These are phyloP conservation scores for Zaprionus vittiger DNA, from an alignment of 1,140 invertebrate species.

Conservation along the genomic window DNA sequence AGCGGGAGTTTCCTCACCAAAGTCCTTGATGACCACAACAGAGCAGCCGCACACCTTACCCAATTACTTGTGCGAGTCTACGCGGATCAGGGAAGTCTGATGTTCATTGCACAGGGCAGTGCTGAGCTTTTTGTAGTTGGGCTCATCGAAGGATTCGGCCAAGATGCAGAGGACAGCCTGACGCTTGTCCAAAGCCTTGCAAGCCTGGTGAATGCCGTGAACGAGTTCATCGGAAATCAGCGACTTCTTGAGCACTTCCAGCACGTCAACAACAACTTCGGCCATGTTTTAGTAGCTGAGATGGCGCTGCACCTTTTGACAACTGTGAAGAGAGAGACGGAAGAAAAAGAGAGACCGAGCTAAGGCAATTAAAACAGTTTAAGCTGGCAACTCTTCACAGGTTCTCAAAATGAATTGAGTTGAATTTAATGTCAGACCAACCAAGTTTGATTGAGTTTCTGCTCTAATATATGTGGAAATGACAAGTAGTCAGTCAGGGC, in stretches of 20 bases:
- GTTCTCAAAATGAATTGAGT: too few relatives aligned
- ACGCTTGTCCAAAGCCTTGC: constrained; percentile 98
- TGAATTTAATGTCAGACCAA: too few relatives aligned
- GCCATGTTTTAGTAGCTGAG: constrained; percentile 86
- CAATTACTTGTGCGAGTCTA: constrained; percentile 99
- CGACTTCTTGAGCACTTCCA: constrained; percentile 98
- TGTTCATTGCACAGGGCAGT: constrained; percentile 99
- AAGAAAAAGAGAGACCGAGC: too few relatives aligned
- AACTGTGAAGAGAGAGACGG: constrained; percentile 83
- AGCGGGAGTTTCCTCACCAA: constrained; percentile 97
- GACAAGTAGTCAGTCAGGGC: too few relatives aligned
- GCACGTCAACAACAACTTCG: constrained; percentile 89
- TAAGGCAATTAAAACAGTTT: too few relatives aligned
- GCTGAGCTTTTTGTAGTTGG: constrained; percentile 98
- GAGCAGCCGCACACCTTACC: constrained; percentile 99
- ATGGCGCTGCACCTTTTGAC: constrained; percentile 79
- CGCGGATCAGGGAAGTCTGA: constrained; percentile 96
- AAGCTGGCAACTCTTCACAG: too few relatives aligned
- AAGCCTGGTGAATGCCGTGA: constrained; percentile 97
- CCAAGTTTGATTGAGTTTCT: too few relatives aligned
- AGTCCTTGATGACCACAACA: constrained; percentile 99
- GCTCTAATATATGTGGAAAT: too few relatives aligned
- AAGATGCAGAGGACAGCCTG: constrained; percentile 98
- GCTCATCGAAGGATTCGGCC: constrained; percentile 99
- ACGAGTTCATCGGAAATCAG: constrained; percentile 97